Percentiles rank a stretch among this genome's conserved stretches.
These are phyloP conservation scores for Hypsibius dujardini DNA, from an alignment of 1,140 invertebrate genomes.

Conservation along the genomic window DNA sequence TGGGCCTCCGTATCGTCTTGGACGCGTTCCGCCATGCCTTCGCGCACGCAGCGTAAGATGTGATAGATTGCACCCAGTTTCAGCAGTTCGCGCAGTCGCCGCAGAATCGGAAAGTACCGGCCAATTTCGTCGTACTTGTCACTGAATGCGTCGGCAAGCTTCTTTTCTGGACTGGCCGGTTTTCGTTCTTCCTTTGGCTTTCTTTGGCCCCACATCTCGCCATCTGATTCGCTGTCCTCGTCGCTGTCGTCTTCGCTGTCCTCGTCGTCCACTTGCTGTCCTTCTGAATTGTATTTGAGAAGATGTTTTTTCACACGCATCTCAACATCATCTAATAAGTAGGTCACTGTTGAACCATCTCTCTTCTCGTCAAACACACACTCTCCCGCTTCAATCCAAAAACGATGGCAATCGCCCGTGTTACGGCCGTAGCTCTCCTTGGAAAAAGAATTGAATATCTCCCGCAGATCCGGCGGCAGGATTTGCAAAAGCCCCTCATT, in stretches of 20 bases:
- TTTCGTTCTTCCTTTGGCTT: slow-evolving; percentile 3
- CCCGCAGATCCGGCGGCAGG: not conserved
- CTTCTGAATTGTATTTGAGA: not conserved
- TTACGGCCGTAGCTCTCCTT: not conserved
- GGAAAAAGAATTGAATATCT: not conserved
- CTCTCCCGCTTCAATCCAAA: slow-evolving; percentile 9
- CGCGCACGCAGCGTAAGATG: not conserved
- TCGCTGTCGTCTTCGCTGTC: not conserved
- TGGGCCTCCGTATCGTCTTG: not conserved
- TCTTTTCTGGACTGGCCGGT: not conserved
- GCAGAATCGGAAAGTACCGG: not conserved
- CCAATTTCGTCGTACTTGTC: not conserved
- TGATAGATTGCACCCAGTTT: not conserved
- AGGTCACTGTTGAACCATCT: not conserved
- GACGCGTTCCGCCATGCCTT: not conserved
- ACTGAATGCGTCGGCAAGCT: not conserved
- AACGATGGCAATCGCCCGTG: not conserved
- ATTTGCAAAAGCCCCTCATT: not conserved
- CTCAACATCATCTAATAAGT: not conserved
- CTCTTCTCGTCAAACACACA: not conserved
- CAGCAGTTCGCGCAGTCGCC: not conserved
- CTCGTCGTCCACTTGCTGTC: not conserved
- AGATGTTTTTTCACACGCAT: slow-evolving; percentile 9
- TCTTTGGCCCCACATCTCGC: too few species aligned
- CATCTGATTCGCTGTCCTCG: not conserved